Percentiles rank a stretch among this genome's conserved stretches.
phyloP scores from a whole-genome alignment of 2,888 invertebrate genomes.

The Podabrus alpinus region DNA sequence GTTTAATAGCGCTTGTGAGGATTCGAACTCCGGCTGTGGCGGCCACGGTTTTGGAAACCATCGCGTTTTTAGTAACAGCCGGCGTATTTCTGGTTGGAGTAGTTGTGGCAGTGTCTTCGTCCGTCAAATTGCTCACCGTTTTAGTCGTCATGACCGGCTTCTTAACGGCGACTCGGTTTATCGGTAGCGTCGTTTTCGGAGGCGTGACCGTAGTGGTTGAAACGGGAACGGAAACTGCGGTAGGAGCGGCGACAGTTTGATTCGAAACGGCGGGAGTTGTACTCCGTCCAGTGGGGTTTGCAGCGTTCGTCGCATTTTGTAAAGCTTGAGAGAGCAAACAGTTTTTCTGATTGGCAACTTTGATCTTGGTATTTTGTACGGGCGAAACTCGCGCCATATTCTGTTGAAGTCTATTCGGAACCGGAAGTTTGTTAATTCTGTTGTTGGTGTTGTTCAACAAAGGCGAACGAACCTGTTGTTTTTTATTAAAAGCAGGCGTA shows the following conservation, averaged over 20 bases:
- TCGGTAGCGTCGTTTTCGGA: not conserved
- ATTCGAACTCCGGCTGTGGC: not conserved
- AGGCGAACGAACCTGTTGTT: not conserved
- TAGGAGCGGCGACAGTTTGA: not conserved
- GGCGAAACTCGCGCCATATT: not conserved
- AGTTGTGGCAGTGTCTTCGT: conserved; percentile 62
- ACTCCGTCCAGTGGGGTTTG: not conserved
- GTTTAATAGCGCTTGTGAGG: not conserved
- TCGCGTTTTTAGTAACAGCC: conserved; percentile 8
- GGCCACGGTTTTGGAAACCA: not conserved
- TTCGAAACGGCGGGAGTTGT: not conserved
- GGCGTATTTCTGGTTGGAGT: conserved; percentile 21
- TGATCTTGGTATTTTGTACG: not conserved
- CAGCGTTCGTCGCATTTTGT: not conserved
- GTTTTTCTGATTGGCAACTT: not conserved
- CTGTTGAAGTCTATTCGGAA: not conserved
- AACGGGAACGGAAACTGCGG: not conserved
- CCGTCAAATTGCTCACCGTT: conserved; percentile 73
- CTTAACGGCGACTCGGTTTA: not conserved
- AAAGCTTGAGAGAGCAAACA: not conserved
- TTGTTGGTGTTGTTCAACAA: not conserved
- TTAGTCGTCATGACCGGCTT: conserved; percentile 38
- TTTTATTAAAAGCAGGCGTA: not conserved
- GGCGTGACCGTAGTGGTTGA: not conserved
- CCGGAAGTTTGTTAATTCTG: not conserved